These are phyloP conservation scores for Periplaneta americana DNA, from an alignment of 1,140 invertebrate species.

Conservation along the genomic window DNA sequence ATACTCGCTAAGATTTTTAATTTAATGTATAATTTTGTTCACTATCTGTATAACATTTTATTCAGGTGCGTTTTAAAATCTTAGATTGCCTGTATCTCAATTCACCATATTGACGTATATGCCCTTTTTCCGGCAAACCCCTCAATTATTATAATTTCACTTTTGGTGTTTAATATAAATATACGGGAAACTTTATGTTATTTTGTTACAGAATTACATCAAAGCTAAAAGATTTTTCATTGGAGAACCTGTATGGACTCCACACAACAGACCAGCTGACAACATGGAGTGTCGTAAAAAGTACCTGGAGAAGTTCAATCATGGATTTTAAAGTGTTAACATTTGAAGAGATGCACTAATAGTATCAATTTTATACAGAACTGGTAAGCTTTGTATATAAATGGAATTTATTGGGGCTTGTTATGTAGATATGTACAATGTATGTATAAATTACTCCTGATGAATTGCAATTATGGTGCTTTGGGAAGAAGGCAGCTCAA, in stretches of 20 bases:
- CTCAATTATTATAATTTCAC: no score
- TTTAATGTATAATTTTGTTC: no score
- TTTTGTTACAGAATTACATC: constrained; percentile 73
- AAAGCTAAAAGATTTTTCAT: constrained; percentile 82
- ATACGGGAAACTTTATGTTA: no score
- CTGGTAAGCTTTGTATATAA: neutral
- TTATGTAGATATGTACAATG: neutral
- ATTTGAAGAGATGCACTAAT: neutral
- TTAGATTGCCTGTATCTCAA: no score
- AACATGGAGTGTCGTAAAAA: constrained; percentile 70
- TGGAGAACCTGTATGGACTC: constrained; percentile 88
- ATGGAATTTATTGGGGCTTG: neutral
- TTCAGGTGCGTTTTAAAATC: no score
- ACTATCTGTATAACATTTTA: no score
- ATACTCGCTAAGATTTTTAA: no score
- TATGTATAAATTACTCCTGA: neutral
- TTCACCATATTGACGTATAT: no score
- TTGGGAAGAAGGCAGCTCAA: no score
- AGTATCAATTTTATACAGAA: neutral
- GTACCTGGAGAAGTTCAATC: constrained; percentile 54
- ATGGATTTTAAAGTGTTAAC: constrained; percentile 9
- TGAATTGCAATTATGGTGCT: neutral
- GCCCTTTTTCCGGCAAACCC: no score
- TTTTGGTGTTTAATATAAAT: no score
- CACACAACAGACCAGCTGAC: constrained; percentile 84